Conservation (phyloP, 1,140 invertebrate species). For the Babylonia areolata region DNA sequence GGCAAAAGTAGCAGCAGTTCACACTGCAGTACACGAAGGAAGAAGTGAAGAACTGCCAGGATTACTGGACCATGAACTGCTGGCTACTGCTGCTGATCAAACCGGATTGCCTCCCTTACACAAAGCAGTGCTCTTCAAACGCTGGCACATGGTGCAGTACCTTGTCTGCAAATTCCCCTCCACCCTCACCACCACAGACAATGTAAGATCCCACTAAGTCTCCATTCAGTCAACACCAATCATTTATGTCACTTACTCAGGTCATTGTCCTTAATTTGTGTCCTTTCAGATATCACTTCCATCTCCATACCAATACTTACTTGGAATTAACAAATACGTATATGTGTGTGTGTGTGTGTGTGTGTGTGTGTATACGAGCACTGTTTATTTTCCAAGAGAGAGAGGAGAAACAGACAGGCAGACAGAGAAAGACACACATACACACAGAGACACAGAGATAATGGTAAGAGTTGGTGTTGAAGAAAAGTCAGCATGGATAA, state of each 20-base stretch:
- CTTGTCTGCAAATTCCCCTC: constrained; percentile 21
- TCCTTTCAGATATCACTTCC: too few species aligned
- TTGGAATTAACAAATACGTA: too few species aligned
- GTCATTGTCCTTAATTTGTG: too few species aligned
- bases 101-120: constrained; percentile 58
- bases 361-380: too few species aligned
- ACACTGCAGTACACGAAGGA: constrained; percentile 53
- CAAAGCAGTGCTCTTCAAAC: constrained; percentile 54
- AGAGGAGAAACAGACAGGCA: not conserved
- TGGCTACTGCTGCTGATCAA: constrained; percentile 43
- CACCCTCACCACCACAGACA: constrained; percentile 47
- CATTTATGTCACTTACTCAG: too few species aligned
- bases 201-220: too few species aligned
- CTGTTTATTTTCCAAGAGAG: not conserved
- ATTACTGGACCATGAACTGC: constrained; percentile 48
- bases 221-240: too few species aligned
- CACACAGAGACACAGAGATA: constrained; percentile 1
- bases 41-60: constrained; percentile 44
- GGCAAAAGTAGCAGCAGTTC: constrained; percentile 51
- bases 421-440: not conserved
- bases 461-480: not conserved
- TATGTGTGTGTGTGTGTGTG: not conserved
- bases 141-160: constrained; percentile 25
- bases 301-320: too few species aligned
- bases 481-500: not conserved